Conservation (phyloP, 2,888 invertebrate species). For the Bellardia bayeri region DNA sequence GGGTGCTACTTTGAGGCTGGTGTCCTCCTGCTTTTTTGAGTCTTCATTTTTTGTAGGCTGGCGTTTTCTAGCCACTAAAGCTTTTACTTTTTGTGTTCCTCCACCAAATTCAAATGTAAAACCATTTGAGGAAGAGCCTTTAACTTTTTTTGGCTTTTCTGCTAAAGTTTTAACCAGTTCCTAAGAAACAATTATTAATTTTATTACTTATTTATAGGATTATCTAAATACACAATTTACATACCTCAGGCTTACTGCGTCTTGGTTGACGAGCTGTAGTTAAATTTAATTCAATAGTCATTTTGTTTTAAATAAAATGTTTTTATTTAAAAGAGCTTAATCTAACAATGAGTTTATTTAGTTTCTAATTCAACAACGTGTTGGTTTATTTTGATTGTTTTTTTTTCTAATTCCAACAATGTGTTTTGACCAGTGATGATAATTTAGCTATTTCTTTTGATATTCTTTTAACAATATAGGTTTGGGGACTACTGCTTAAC, state of each 20-base stretch:
- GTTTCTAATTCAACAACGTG: conserved; percentile 57
- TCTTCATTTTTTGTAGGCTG: conserved; percentile 43
- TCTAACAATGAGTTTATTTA: not conserved
- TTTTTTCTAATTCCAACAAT: conserved; percentile 11
- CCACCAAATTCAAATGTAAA: conserved; percentile 79
- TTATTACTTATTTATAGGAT: not conserved
- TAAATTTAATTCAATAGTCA: conserved; percentile 79
- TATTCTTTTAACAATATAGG: conserved; percentile 11
- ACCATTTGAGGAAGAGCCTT: conserved; percentile 48
- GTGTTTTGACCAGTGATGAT: conserved; percentile 18
- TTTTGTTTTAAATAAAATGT: conserved; percentile 55
- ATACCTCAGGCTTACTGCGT: conserved; percentile 76
- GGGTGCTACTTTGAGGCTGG: conserved; percentile 11
- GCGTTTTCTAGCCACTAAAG: conserved; percentile 81
- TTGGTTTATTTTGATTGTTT: conserved; percentile 36
- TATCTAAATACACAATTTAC: not conserved
- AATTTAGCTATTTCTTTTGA: conserved; percentile 39
- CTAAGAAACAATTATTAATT: not conserved
- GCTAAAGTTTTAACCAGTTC: not conserved
- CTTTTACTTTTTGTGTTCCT: conserved; percentile 80
- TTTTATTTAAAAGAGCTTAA: not conserved
- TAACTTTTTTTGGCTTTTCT: conserved; percentile 19
- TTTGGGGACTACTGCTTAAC: not conserved
- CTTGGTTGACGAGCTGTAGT: conserved; percentile 69
- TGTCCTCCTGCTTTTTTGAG: not conserved